phyloP scores from a whole-genome alignment of 2,888 invertebrate genomes.

The Tryphoninae sp. region DNA sequence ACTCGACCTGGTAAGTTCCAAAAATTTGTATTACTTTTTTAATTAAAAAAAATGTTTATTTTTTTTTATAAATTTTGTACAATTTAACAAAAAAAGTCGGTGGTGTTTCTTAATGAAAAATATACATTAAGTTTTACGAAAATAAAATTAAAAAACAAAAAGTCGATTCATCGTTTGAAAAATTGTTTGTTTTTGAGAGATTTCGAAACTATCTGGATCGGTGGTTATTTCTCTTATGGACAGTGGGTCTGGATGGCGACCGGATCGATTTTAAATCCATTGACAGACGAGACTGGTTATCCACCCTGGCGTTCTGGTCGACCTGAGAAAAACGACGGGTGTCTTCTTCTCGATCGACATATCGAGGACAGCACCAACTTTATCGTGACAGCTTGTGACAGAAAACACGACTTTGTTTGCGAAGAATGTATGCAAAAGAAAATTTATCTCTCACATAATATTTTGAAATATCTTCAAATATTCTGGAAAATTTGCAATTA shows the following conservation, averaged over 20 bases:
- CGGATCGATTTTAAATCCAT: slow-evolving; percentile 81
- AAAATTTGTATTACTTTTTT: neutral
- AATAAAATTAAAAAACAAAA: neutral
- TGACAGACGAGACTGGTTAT: slow-evolving; percentile 69
- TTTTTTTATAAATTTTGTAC: neutral
- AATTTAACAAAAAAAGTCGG: neutral
- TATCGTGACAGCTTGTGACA: slow-evolving; percentile 82
- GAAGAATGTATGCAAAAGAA: slow-evolving; percentile 75
- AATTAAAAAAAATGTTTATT: neutral
- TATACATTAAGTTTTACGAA: neutral
- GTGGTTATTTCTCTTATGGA: slow-evolving; percentile 81
- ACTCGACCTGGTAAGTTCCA: slow-evolving; percentile 66
- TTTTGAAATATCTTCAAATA: neutral
- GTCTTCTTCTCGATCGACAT: slow-evolving; percentile 82
- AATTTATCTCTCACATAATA: slow-evolving; percentile 8
- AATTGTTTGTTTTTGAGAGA: slow-evolving; percentile 40
- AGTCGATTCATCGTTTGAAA: neutral
- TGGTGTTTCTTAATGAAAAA: too few relatives aligned
- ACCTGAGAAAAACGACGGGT: slow-evolving; percentile 78
- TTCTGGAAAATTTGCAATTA: neutral
- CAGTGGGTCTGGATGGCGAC: slow-evolving; percentile 82
- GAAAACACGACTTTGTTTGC: slow-evolving; percentile 83
- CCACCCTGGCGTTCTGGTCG: slow-evolving; percentile 69
- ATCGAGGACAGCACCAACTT: slow-evolving; percentile 81
- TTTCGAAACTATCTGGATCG: slow-evolving; percentile 83